Evolutionary conservation across 2,888 invertebrate genomes (phyloP), one percentile per base, ranked within the genome.

Genomic region (Erynnis tages): DNA sequence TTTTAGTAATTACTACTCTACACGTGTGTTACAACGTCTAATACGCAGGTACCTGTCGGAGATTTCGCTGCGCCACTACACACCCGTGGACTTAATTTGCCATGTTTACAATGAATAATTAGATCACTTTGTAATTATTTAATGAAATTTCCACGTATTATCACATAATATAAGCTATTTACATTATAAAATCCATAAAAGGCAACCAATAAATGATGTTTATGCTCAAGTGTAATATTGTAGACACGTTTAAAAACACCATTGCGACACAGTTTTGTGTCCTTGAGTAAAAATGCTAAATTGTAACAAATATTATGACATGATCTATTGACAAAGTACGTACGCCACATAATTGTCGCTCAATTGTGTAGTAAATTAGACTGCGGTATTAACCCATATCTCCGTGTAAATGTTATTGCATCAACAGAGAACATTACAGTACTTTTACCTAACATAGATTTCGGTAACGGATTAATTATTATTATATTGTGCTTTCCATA

Each of bases 81-180:
- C 44, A 64, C 87, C 76, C 85, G 86, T 86, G 87, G 82, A 75
- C 66, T 84, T 66, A 58, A 78, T 83, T 73, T 21, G 3, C 23
- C 16, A 35, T 19, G 35, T 5, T 50, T 29, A 25, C 14, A 10
- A 14, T 19, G 54, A 60, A 62, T 77, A 81, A 79, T 77, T 75
- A 74, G 71, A 73, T 62, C 72, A 76, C 66, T 49, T 25, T 41
- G 40, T 27, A 35, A 17, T 41, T 4, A 7, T 30, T 21, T 10
- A 41, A 25, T 27, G 16, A 41, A 32, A 25, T 49, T 21, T n/a
- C 8, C 14, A 34, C 16, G 8, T 21, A 29, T 11, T 11, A 29
- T 7, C 2, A 35, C n/a, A 10, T 14, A 16, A n/a, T n/a, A n/a
- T n/a, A n/a, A n/a, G n/a, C n/a, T n/a, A n/a, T n/a, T n/a, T n/a